Evolutionary conservation across 2,113 vertebrate species (phyloP).

Genomic region (Numenius arquata): DNA sequence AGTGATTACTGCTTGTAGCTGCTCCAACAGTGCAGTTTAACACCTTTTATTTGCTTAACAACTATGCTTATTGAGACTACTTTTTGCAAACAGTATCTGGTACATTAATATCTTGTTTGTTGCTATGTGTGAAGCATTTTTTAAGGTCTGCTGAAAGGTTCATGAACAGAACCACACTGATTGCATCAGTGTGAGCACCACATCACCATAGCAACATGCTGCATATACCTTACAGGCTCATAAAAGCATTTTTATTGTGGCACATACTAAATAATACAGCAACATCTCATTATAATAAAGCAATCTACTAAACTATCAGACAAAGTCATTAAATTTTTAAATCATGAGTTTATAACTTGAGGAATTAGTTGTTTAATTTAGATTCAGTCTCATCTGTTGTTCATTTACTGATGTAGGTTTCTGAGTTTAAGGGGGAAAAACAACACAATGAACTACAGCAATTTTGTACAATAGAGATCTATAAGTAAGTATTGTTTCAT

Average conservation of each 20-base stretch:
- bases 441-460: background rate
- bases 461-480: background rate
- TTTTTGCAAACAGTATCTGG: background rate
- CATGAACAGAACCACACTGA: background rate
- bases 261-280: background rate
- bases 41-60: background rate
- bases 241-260: background rate
- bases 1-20: background rate
- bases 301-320: background rate
- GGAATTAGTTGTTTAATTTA: background rate
- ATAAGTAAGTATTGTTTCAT: background rate
- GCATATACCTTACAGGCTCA: background rate
- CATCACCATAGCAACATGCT: background rate
- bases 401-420: background rate
- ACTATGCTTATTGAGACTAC: background rate
- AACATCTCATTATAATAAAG: background rate
- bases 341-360: background rate
- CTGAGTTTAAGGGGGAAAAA: background rate
- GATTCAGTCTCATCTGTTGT: background rate
- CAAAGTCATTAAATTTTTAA: background rate
- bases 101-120: background rate
- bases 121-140: background rate
- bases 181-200: background rate
- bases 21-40: background rate
- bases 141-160: background rate